Percentiles rank a stretch among this genome's conserved stretches.
Conservation (phyloP, 2,113 vertebrate genomes). For the Alethe castanea region DNA sequence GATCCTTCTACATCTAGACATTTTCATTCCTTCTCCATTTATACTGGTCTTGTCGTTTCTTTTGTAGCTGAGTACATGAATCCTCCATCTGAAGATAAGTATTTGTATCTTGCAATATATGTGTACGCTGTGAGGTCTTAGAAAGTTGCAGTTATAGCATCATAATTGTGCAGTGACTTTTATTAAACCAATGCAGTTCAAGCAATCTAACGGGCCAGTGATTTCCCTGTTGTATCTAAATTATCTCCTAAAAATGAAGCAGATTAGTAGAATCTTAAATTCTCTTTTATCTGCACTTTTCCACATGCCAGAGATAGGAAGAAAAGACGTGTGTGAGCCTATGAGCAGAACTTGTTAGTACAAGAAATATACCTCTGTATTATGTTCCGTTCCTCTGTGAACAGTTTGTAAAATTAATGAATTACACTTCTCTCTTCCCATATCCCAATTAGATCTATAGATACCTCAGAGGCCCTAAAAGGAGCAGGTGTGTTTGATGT, state of each 20-base stretch:
- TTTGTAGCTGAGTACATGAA: background rate
- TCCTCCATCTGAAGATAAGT: background rate
- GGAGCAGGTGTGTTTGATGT: conserved; percentile 64
- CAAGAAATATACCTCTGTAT: background rate
- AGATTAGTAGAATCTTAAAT: background rate
- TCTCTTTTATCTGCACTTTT: background rate
- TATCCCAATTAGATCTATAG: conserved; percentile 57
- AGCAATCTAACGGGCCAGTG: background rate
- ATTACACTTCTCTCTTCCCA: background rate
- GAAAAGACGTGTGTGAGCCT: background rate
- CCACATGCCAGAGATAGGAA: background rate
- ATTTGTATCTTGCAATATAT: background rate
- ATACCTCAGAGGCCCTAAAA: conserved; percentile 64
- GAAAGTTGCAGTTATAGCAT: background rate
- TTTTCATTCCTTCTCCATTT: background rate
- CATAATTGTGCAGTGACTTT: background rate
- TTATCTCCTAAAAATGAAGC: background rate
- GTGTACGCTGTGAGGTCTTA: background rate
- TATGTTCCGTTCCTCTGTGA: background rate
- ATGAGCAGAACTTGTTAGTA: background rate
- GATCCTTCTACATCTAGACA: background rate
- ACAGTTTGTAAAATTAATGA: background rate
- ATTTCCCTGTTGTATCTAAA: background rate
- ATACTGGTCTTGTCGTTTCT: background rate
- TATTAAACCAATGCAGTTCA: background rate